phyloP scores from a whole-genome alignment of 2,113 vertebrate genomes.

The Serinus canaria region DNA sequence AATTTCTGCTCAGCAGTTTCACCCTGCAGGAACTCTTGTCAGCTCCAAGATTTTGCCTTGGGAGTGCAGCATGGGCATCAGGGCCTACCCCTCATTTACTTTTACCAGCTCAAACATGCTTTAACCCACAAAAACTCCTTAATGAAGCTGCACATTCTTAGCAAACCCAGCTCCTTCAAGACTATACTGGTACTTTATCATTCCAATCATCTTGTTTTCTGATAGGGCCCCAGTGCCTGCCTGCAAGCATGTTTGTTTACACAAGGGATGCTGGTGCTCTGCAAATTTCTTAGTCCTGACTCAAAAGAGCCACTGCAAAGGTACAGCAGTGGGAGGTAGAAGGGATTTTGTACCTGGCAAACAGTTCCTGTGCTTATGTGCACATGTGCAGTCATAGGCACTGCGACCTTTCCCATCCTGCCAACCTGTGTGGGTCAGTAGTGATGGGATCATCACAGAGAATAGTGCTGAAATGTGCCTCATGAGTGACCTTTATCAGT shows the following conservation, averaged over 20 bases:
- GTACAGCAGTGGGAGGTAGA: not conserved
- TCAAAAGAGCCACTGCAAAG: not conserved
- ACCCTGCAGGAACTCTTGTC: not conserved
- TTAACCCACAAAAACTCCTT: slow-evolving; percentile 10
- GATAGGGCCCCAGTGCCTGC: not conserved
- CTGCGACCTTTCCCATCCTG: not conserved
- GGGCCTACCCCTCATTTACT: not conserved
- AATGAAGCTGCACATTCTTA: not conserved
- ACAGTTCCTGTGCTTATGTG: not conserved
- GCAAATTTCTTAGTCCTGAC: not conserved
- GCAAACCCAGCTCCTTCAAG: not conserved
- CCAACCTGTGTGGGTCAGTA: not conserved
- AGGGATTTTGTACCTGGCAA: not conserved
- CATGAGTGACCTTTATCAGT: not conserved
- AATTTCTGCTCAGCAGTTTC: not conserved
- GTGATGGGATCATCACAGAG: not conserved
- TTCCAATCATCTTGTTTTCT: not conserved
- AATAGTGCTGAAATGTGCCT: not conserved
- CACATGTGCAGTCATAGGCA: not conserved
- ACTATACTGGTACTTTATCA: not conserved
- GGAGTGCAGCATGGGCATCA: not conserved
- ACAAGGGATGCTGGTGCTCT: not conserved
- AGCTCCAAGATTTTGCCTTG: not conserved
- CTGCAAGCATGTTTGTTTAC: not conserved
- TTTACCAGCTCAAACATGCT: slow-evolving; percentile 31